Evolutionary conservation across 64 coral and sea anemone species (phyloP).

Genomic region (Orbicella faveolata): DNA sequence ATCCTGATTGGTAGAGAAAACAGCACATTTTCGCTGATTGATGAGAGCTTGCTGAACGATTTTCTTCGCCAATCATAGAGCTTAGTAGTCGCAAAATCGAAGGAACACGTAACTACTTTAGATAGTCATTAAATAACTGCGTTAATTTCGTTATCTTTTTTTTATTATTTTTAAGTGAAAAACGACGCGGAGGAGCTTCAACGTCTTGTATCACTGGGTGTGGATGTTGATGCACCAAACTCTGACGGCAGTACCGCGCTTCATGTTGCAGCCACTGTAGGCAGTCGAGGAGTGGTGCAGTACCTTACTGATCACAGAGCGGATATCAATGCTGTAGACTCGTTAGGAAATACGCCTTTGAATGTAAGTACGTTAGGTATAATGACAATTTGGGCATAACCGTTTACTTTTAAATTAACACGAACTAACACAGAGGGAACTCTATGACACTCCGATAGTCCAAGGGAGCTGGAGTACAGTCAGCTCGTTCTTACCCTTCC

Average conservation of each 20-base stretch:
- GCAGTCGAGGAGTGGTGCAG: slow-evolving; percentile 71
- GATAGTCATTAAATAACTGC: no score
- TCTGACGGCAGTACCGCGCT: slow-evolving; percentile 67
- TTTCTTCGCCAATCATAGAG: no score
- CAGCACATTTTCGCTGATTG: no score
- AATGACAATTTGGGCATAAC: neutral
- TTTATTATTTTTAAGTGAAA: slow-evolving; percentile 36
- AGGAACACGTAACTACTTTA: no score
- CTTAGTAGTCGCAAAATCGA: no score
- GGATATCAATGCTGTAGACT: slow-evolving; percentile 85
- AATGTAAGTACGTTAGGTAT: slow-evolving; percentile 62
- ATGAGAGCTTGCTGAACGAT: no score
- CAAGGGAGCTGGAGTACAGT: no score
- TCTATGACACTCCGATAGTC: no score
- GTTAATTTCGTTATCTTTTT: neutral
- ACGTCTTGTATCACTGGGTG: slow-evolving; percentile 67
- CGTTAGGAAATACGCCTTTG: slow-evolving; percentile 75
- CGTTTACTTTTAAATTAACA: neutral
- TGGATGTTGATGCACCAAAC: slow-evolving; percentile 71
- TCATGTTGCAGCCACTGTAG: slow-evolving; percentile 67
- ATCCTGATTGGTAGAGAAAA: neutral
- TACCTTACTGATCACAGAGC: slow-evolving; percentile 90
- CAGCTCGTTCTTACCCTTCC: no score
- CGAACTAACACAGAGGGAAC: neutral
- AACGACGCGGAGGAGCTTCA: slow-evolving; percentile 75